Base-by-base conservation (phyloP, 2,888 invertebrate genomes). In the Diachrysia chrysitis region DNA sequence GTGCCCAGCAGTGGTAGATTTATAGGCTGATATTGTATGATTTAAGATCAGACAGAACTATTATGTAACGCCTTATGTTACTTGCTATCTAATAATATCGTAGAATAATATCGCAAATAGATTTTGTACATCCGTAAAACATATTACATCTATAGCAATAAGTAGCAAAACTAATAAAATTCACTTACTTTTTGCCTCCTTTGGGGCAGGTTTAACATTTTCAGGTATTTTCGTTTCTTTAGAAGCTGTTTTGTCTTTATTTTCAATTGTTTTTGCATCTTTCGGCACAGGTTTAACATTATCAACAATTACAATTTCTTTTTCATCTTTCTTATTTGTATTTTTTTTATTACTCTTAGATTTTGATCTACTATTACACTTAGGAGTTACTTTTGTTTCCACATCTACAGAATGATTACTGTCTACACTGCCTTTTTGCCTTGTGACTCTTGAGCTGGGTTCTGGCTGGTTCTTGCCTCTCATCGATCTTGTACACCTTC, bases 401-500 rank as follows among this genome's bases (percentile, higher is more conserved):
- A 77, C 66, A 55, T 78, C 78, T 23, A 69, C 68, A 29, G 80
- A 70, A 21, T 74, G 70, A 21, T 64, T 63, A 65, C 79, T 82
- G 23, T 85, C 86, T 17, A 74, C 55, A 67, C 83, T 86, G 17
- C 73, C 78, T 58, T 84, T 86, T 58, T 86, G 82, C 57, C 88
- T 84, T 0, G 87, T 87, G 3, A 83, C 77, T 68, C 83, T 78
- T 5, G 81, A 63, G 42, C 76, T 79, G 1, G 83, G 67, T 63
- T 65, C 61, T 1, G 57, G 46, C 16, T 56, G 61, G 63, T 84
- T 88, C 67, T 73, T 85, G 17, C 7, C 56, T 53, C 81, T 79
- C 71, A 82, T 89, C 16, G 92, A 91, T 54, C 93, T 88, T 6
- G 93, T 92, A 70, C 84, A 85, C 66, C 90, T 87, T 17, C 79